phyloP scores from a whole-genome alignment of 2,888 invertebrate genomes.

The Choristoneura rosaceana region DNA sequence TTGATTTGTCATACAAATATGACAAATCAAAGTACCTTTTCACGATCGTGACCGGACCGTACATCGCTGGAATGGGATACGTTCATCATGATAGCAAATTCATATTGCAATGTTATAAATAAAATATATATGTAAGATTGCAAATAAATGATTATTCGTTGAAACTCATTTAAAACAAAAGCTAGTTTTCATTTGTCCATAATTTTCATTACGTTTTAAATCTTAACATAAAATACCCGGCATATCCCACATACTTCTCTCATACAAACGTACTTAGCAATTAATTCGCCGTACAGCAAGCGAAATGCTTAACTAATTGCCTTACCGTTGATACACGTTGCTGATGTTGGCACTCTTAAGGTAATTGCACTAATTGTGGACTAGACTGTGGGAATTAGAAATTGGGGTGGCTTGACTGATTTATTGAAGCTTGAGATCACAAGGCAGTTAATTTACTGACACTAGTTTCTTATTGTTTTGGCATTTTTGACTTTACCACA shows the following conservation, averaged over 20 bases:
- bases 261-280: constrained; percentile 14
- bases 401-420: constrained; percentile 51
- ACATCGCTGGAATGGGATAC: no score
- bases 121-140: no score
- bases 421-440: constrained; percentile 43
- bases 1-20: no score
- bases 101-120: no score
- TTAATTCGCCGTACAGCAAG: constrained; percentile 34
- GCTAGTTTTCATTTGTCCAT: no score
- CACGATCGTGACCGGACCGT: no score
- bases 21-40: no score
- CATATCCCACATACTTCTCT: constrained; percentile 13
- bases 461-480: not conserved
- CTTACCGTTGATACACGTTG: constrained; percentile 44
- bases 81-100: no score
- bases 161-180: no score
- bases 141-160: no score
- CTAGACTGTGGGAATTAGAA: constrained; percentile 68
- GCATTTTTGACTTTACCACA: not conserved
- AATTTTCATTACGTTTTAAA: no score
- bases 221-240: no score
- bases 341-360: constrained; percentile 55
- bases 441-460: not conserved
- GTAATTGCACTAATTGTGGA: constrained; percentile 52
- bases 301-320: constrained; percentile 32